These are phyloP conservation scores for Caenorhabditis sp. DNA, from an alignment of 2,888 invertebrate species.

Conservation along the genomic window DNA sequence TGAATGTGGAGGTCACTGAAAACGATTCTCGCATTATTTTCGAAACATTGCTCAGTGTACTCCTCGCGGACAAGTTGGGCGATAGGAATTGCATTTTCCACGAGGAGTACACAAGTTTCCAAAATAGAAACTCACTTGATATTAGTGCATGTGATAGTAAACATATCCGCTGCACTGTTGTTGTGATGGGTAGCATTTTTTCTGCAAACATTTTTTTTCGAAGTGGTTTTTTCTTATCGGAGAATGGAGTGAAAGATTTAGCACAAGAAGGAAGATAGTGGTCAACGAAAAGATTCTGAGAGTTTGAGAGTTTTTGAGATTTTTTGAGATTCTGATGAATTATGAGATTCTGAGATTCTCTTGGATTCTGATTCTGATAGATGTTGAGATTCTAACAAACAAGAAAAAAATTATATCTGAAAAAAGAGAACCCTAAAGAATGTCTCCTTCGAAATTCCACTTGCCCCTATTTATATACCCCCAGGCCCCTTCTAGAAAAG, in stretches of 20 bases:
- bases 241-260: background rate
- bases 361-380: too few relatives aligned
- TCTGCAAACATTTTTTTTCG: constrained; percentile 1
- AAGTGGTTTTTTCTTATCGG: background rate
- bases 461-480: constrained; percentile 30
- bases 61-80: too few relatives aligned
- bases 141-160: background rate
- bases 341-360: too few relatives aligned
- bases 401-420: background rate
- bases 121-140: constrained; percentile 13
- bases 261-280: background rate
- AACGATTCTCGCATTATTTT: too few relatives aligned
- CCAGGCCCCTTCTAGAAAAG: constrained; percentile 6
- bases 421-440: background rate
- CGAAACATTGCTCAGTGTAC: too few relatives aligned
- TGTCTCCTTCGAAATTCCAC: background rate
- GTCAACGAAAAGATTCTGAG: too few relatives aligned
- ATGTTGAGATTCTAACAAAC: too few relatives aligned
- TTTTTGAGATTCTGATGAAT: too few relatives aligned
- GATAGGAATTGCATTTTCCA: too few relatives aligned
- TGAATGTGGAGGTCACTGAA: constrained; percentile 47
- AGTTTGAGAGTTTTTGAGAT: too few relatives aligned
- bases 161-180: constrained; percentile 9
- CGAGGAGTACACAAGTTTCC: too few relatives aligned
- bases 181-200: background rate